Evolutionary conservation across 53 echinoderm and acorn worm species (phyloP).

Genomic region (Luidia sarsii): DNA sequence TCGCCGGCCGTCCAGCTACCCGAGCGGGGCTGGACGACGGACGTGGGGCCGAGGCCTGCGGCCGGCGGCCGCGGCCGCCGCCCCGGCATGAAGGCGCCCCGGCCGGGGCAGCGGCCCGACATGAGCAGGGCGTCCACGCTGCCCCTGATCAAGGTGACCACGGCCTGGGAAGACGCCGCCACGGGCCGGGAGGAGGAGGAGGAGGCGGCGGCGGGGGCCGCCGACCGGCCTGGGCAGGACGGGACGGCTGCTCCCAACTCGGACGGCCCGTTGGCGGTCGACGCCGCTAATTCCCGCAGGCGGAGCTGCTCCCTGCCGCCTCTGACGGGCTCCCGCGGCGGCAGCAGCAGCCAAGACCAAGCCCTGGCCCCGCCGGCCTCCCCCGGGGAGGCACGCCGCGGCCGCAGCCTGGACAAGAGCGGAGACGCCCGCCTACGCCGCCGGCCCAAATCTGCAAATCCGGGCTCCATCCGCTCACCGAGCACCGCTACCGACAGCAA

Average conservation of each 20-base stretch:
- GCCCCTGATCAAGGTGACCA: conserved; percentile 30
- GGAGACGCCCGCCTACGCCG: neutral
- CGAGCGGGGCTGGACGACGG: too few species aligned
- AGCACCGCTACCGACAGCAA: too few species aligned
- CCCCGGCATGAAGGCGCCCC: too few species aligned
- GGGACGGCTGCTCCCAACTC: neutral
- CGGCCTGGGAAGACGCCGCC: conserved; percentile 7
- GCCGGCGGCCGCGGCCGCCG: too few species aligned
- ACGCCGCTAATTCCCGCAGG: neutral
- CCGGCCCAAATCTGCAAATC: too few species aligned
- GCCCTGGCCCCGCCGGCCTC: neutral
- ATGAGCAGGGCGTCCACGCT: conserved; percentile 30
- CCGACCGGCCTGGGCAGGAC: too few species aligned
- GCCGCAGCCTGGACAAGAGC: conserved; percentile 13
- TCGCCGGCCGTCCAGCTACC: too few species aligned
- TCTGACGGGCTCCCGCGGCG: neutral
- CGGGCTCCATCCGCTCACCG: too few species aligned
- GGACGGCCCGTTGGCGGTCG: neutral
- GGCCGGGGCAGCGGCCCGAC: too few species aligned
- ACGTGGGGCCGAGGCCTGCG: too few species aligned
- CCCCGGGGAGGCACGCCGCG: neutral
- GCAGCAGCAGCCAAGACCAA: neutral
- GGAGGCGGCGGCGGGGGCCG: neutral
- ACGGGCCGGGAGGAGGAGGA: neutral
- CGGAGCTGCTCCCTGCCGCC: conserved; percentile 33